Conservation (phyloP, 2,113 vertebrate species). For the Equus przewalskii region DNA sequence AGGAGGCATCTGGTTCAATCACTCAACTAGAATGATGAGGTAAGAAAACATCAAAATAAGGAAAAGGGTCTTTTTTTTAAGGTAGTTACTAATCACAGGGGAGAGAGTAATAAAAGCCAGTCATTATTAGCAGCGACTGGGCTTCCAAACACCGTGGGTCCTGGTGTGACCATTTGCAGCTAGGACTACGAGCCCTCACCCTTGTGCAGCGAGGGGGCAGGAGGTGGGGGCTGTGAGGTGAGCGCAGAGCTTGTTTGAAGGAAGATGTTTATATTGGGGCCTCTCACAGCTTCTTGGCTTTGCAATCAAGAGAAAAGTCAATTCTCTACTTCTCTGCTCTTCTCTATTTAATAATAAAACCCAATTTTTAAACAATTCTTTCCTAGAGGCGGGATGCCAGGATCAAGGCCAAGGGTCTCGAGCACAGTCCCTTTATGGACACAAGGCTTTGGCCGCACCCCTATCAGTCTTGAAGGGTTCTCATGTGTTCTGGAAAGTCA, state of each 20-base stretch:
- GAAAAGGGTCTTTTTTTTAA: not conserved
- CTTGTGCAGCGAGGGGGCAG: no score
- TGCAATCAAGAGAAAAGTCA: not conserved
- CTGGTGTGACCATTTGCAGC: not conserved
- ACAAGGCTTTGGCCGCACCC: not conserved
- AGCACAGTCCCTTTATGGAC: no score
- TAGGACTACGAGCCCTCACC: not conserved
- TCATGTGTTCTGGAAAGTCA: not conserved
- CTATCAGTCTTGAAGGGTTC: accelerated
- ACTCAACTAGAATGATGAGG: not conserved
- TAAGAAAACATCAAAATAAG: not conserved
- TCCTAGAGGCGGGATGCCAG: not conserved
- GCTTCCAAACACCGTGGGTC: no score
- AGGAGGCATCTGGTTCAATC: not conserved
- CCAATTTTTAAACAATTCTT: not conserved
- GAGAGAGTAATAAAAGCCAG: not conserved
- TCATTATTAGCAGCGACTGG: accelerated
- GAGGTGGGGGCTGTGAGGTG: accelerated
- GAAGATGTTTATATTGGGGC: not conserved
- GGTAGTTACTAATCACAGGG: not conserved
- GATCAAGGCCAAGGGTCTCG: not conserved
- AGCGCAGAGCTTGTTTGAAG: not conserved
- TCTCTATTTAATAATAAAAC: not conserved
- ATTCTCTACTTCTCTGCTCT: not conserved
- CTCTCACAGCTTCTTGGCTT: not conserved